Percentiles rank a stretch among this genome's conserved stretches.
These are phyloP conservation scores for Cyclargus thomasi DNA, from an alignment of 1,140 invertebrate species.

Conservation along the genomic window DNA sequence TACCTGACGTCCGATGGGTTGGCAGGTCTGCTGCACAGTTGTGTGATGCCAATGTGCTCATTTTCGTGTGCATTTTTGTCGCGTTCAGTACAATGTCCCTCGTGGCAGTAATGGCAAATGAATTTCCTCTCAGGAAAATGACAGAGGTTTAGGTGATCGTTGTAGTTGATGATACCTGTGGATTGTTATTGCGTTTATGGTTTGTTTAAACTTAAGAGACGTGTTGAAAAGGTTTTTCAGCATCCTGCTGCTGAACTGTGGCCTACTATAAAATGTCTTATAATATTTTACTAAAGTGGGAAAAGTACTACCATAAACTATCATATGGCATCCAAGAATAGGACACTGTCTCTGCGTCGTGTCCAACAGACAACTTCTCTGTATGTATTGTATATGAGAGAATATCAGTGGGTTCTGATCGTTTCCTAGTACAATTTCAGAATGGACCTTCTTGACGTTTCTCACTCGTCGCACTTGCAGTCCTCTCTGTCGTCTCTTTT, in stretches of 20 bases:
- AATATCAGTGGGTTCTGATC: constrained; percentile 46
- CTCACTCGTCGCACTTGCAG: constrained; percentile 42
- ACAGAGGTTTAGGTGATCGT: constrained; percentile 61
- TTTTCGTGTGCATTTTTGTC: constrained; percentile 54
- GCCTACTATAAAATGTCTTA: neutral
- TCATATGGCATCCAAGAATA: constrained; percentile 51
- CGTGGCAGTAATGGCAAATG: constrained; percentile 61
- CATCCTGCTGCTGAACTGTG: too few species aligned
- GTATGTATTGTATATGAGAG: constrained; percentile 49
- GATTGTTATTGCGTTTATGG: too few species aligned
- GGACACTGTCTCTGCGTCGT: constrained; percentile 56
- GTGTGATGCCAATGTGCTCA: constrained; percentile 56
- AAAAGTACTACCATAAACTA: constrained; percentile 47
- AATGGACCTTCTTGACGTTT: constrained; percentile 45
- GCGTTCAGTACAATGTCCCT: constrained; percentile 46
- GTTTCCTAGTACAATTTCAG: constrained; percentile 42
- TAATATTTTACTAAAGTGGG: neutral
- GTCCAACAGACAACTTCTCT: constrained; percentile 51
- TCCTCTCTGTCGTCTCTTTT: constrained; percentile 37
- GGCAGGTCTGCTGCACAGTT: constrained; percentile 27
- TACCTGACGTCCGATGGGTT: constrained; percentile 28
- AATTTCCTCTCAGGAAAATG: constrained; percentile 51
- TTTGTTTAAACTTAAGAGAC: too few species aligned
- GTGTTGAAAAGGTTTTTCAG: too few species aligned
- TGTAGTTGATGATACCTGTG: constrained; percentile 68